Conservation (phyloP, 2,888 invertebrate genomes). For the Stegophylla sp. region DNA sequence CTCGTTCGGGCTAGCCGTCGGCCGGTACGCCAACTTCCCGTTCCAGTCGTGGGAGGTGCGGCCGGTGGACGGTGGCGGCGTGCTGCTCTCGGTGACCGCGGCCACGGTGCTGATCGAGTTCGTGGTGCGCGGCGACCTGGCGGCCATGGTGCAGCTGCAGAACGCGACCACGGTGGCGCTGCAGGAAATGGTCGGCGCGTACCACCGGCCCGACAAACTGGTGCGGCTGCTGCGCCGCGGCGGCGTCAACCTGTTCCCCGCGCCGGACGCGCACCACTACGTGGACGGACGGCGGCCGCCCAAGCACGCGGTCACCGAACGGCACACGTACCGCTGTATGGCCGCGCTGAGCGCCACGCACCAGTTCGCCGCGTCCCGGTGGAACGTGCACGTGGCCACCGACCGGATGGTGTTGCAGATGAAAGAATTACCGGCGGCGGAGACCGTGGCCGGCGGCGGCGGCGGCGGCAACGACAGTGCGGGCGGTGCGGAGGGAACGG, state of each 20-base stretch:
- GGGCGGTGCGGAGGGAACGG: conserved; percentile 63
- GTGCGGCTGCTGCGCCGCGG: conserved; percentile 70
- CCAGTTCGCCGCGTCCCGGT: conserved; percentile 82
- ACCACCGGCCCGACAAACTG: conserved; percentile 70
- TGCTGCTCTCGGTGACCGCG: conserved; percentile 65
- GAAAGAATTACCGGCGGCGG: conserved; percentile 67
- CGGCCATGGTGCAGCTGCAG: conserved; percentile 68
- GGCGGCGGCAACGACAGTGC: conserved; percentile 65
- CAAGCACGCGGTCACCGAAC: conserved; percentile 75
- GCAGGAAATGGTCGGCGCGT: conserved; percentile 70
- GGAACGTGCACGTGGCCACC: conserved; percentile 72
- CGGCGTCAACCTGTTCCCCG: conserved; percentile 84
- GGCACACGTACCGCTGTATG: conserved; percentile 81
- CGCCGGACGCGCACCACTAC: conserved; percentile 77
- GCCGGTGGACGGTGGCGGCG: conserved; percentile 69
- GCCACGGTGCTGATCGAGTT: conserved; percentile 70
- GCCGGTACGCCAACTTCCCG: conserved; percentile 80
- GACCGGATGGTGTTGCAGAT: conserved; percentile 74
- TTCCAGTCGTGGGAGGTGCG: conserved; percentile 86
- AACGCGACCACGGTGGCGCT: conserved; percentile 73
- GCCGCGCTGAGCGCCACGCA: conserved; percentile 75
- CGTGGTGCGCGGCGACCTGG: conserved; percentile 63
- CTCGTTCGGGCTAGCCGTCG: conserved; percentile 77
- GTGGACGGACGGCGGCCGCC: conserved; percentile 69
- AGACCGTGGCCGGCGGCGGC: conserved; percentile 64